A percentile compares a stretch with the other conserved stretches of the same genome.
Evolutionary conservation across 2,113 vertebrate genomes (phyloP).

Genomic region (Lates calcarifer): DNA sequence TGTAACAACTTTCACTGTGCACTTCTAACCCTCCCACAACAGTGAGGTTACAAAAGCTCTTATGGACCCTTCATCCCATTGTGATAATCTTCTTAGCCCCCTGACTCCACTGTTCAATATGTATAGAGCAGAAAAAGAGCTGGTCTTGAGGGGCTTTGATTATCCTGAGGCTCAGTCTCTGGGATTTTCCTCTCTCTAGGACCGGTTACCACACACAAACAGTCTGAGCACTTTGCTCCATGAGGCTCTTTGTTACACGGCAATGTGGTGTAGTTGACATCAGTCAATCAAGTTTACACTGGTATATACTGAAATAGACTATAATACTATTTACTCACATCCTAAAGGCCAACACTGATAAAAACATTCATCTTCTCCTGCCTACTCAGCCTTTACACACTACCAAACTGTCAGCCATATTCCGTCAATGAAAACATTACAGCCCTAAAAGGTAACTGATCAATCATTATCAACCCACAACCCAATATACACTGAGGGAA

Average conservation of each 20-base stretch:
- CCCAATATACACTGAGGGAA: too few species aligned
- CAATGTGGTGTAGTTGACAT: conserved; percentile 12
- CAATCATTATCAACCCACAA: too few species aligned
- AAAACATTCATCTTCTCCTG: background rate
- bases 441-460: background rate
- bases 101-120: conserved; percentile 79
- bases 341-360: background rate
- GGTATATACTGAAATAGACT: background rate
- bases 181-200: conserved; percentile 69
- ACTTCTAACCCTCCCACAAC: conserved; percentile 62
- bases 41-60: conserved; percentile 79
- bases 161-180: conserved; percentile 61
- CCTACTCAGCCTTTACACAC: background rate
- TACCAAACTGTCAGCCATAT: background rate
- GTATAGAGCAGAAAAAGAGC: conserved; percentile 74
- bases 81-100: conserved; percentile 85
- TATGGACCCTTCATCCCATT: conserved; percentile 85
- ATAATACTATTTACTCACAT: background rate
- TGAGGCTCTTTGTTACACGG: conserved; percentile 28
- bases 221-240: conserved; percentile 37
- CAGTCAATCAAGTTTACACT: conserved; percentile 6
- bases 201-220: conserved; percentile 68
- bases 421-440: background rate
- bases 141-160: conserved; percentile 75
- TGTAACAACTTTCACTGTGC: conserved; percentile 72